Base-by-base conservation (phyloP, 2,797 vertebrate genomes). In the Oceanodroma leucorhoa region DNA sequence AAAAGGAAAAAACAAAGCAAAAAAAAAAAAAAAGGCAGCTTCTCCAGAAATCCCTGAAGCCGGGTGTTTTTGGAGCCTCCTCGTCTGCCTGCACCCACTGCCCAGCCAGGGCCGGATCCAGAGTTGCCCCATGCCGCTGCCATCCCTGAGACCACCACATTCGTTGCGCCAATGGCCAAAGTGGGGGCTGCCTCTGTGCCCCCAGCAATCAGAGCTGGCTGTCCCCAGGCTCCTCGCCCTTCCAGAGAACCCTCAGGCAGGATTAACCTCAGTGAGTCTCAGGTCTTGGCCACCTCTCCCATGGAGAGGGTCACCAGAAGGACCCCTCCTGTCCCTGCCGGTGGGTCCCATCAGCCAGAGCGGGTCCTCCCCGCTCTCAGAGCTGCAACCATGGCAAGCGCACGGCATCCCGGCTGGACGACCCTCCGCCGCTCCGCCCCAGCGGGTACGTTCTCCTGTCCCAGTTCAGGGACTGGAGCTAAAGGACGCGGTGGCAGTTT, bases 321-420 rank as follows among this genome's bases (percentile, higher is more conserved):
- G 43, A 38, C 20, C 38, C 29, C 38, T n/a, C 34, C 6, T 55
- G 41, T n/a, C 30, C 53, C 34, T 36, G 34, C 26, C 7, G 0
- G 12, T 16, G 36, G 24, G 41, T 55, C 16, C 36, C n/a, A 58
- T 19, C 67, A 17, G 32, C 60, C 7, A 3, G 18, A 12, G 34
- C 0, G 1, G 46, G 10, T 55, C 51, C 61, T 30, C n/a, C 29
- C 24, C 1, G 2, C 21, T 16, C 14, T 36, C 51, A 20, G 41
- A 36, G 62, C 46, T 30, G 21, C 3, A 5, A 7, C 67, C n/a
- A 2, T 0, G 0, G n/a, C 51, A 32, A 48, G 19, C 1, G 1
- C 2, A 8, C 26, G 27, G 26, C 66, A 34, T 1, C 32, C 1
- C 1, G n/a, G 51, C 27, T 8, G 6, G 60, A 23, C 7, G 2